Percentiles rank a stretch among this genome's conserved stretches.
Conservation (phyloP, 2,888 invertebrate species). For the Epirrhoe tristata region DNA sequence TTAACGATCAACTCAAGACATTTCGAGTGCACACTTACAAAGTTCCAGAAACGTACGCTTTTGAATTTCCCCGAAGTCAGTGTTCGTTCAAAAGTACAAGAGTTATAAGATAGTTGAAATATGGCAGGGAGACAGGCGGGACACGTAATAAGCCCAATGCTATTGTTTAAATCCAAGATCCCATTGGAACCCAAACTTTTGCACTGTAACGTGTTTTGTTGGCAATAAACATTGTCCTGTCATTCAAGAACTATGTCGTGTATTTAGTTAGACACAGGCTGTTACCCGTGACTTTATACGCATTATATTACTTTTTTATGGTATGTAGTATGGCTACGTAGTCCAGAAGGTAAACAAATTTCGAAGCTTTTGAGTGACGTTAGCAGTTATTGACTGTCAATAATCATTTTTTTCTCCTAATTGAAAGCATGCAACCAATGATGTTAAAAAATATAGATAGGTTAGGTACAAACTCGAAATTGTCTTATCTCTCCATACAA, state of each 20-base stretch:
- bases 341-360: no score
- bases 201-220: conserved; percentile 34
- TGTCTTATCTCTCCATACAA: no score
- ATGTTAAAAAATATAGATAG: no score
- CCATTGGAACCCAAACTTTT: conserved; percentile 37
- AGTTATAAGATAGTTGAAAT: conserved; percentile 41
- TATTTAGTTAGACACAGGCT: background rate
- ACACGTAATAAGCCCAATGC: conserved; percentile 61
- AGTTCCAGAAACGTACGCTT: conserved; percentile 42
- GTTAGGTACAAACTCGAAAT: no score
- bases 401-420: no score
- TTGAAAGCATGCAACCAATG: no score
- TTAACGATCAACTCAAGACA: conserved; percentile 45
- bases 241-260: conserved; percentile 2
- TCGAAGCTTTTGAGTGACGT: no score
- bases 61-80: conserved; percentile 36
- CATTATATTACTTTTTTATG: no score
- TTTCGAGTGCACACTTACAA: conserved; percentile 43
- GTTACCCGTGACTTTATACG: no score
- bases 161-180: conserved; percentile 61
- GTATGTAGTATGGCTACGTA: no score
- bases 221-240: conserved; percentile 27
- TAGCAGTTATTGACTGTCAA: no score
- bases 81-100: conserved; percentile 32
- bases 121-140: conserved; percentile 49